Base-by-base conservation (phyloP, 1,140 invertebrate genomes). In the Cydia splendana region DNA sequence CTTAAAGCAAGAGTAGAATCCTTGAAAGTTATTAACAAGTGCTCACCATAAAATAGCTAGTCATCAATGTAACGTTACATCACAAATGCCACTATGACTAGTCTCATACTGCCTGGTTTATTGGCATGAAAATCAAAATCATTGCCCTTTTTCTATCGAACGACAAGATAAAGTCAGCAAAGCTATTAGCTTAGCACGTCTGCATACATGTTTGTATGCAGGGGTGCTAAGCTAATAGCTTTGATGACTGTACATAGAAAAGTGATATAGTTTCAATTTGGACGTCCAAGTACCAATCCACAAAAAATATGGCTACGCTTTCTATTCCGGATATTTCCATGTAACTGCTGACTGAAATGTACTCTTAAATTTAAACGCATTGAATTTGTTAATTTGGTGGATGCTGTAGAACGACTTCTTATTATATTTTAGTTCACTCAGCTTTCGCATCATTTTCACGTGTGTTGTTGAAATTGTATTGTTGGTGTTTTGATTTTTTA, bases 401-500 rank as follows among this genome's bases (percentile, higher is more conserved):
- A 51, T 51, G 48, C 48, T 5, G 48, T 9, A 48, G 13, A 51
- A 51, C 45, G 34, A 34, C 34, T 34, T 34, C 7, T 42, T 42
- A 42, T 42, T 10, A 42, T 7, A 48, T 48, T 48, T 48, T 48
- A 15, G 45, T 48, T 15, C 3, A 0, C 0, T 2, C 6, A 65
- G 62, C 62, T 65, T 30, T 65, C 12, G 28, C 9, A 28, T 28
- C 7, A n/a, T 53, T 0, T 5, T n/a, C 13, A 28, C 13, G 28
- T 34, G 65, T 30, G 12, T 69, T 69, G 28, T 69, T 69, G 28
- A 69, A 69, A 30, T 67, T 67, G 34, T 71, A 24, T 12, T 71
- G 38, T 45, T 45, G 45, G 65, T 69, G 28, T 69, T 69, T 38
- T 18, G 18, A 9, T 45, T 71, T 42, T 71, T 38, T 71, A 24